These are phyloP conservation scores for Myxocyprinus asiaticus DNA, from an alignment of 2,113 vertebrate genomes.

Conservation along the genomic window DNA sequence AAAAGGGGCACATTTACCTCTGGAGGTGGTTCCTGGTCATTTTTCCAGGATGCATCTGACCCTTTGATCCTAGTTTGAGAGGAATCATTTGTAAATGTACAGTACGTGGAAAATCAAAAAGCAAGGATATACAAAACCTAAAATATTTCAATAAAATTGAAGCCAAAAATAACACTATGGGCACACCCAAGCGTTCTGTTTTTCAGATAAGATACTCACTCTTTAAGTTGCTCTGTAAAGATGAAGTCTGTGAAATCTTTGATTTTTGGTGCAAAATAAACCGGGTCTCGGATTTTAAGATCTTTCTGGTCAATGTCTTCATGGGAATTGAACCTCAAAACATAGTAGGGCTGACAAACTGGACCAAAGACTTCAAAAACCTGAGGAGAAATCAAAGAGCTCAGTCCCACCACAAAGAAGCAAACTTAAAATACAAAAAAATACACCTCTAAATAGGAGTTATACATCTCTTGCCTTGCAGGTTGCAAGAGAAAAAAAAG, in stretches of 20 bases:
- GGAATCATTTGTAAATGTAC: background rate
- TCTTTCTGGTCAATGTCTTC: slow-evolving; percentile 80
- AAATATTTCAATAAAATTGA: no score
- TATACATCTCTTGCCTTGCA: no score
- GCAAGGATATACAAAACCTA: background rate
- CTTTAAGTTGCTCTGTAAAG: slow-evolving; percentile 82
- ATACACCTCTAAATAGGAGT: no score
- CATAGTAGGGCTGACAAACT: slow-evolving; percentile 88
- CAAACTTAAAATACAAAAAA: no score
- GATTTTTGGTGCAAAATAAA: slow-evolving; percentile 86
- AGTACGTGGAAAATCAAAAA: background rate
- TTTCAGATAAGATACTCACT: slow-evolving; percentile 62
- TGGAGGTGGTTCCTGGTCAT: slow-evolving; percentile 92
- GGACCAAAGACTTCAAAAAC: slow-evolving; percentile 96
- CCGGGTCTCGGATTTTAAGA: slow-evolving; percentile 76
- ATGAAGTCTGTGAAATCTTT: slow-evolving; percentile 90
- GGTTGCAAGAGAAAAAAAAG: background rate
- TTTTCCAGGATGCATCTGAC: slow-evolving; percentile 96
- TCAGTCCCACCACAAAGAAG: no score
- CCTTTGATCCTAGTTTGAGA: slow-evolving; percentile 77
- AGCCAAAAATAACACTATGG: background rate
- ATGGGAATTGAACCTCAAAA: slow-evolving; percentile 83
- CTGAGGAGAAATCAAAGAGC: slow-evolving; percentile 64
- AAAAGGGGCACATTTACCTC: slow-evolving; percentile 73
- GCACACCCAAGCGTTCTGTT: background rate